Base-by-base conservation (phyloP, 2,797 vertebrate genomes). In the Melanotaenia boesemani region DNA sequence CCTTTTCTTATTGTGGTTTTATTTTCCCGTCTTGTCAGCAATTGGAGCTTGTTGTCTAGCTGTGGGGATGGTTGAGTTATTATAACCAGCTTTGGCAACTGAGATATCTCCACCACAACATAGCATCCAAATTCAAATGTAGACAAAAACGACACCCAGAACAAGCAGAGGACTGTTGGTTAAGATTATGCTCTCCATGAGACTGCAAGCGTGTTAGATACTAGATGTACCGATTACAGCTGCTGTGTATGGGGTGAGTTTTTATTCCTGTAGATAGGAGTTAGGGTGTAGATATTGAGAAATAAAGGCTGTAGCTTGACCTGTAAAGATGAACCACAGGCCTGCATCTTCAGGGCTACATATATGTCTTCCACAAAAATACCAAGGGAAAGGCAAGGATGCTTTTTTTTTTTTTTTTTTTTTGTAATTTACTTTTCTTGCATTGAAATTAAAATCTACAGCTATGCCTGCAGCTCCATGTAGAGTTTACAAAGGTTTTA, bases 61-160 rank as follows among this genome's bases (percentile, higher is more conserved):
- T 26, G 46, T 59, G 18, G 37, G 13, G 37, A 57, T 7, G 18
- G 28, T 8, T 64, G 9, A 26, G 61, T 30, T 56, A 24, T 41
- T 24, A 39, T 30, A 3, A 12, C n/a, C 32, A 37, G 32, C 32
- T 54, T 54, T 22, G 13, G 32, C 20, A 24, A 24, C 10, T 24
- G 54, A 28, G 54, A 56, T 2, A 63, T 46, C 61, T 44, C 61
- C 52, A 63, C 48, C 52, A 34, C 67, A 70, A 70, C 67, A 26
- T 5, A 50, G 30, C 30, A 28, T 67, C 66, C 18, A 67, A 32
- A 67, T 67, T 26, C 1, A 15, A 37, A 41, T 2, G 6, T 4
- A 30, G 26, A 16, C 54, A n/a, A 9, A 30, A 18, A 13, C 26
- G 11, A 46, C 4, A 6, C 1, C 8, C 5, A 26, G 22, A 36